Conservation (phyloP, 2,888 invertebrate genomes). For the Chirona hameri region DNA sequence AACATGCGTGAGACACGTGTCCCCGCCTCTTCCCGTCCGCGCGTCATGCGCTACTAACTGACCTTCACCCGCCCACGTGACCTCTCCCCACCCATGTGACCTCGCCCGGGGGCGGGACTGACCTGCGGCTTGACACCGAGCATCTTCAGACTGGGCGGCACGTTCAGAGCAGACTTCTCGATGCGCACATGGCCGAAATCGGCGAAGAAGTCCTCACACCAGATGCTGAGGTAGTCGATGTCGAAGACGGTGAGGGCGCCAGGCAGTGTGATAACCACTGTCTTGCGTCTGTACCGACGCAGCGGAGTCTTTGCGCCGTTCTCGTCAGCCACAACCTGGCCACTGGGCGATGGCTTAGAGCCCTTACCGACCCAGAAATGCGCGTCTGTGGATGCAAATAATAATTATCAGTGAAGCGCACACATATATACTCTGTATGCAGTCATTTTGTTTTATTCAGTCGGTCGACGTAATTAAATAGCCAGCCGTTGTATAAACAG, state of each 20-base stretch:
- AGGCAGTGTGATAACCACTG: conserved; percentile 84
- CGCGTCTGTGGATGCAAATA: conserved; percentile 60
- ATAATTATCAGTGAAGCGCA: no score
- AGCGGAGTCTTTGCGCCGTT: conserved; percentile 78
- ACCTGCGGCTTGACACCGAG: conserved; percentile 92
- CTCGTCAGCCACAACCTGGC: conserved; percentile 82
- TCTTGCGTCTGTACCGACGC: conserved; percentile 76
- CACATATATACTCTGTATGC: no score
- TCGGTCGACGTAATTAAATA: no score
- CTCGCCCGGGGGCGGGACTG: conserved; percentile 47
- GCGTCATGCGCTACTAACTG: no score
- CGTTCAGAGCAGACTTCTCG: conserved; percentile 64
- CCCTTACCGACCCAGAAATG: conserved; percentile 92
- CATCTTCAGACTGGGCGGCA: conserved; percentile 89
- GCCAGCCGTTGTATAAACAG: no score
- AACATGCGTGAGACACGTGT: no score
- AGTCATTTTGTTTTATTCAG: no score
- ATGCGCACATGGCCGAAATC: conserved; percentile 84
- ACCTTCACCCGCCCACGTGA: no score
- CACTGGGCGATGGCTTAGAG: conserved; percentile 72
- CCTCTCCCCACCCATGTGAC: background rate
- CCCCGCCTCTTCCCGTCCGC: no score
- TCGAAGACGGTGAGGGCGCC: conserved; percentile 86
- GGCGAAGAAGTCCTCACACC: conserved; percentile 90
- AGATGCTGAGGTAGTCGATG: conserved; percentile 86